Evolutionary conservation across 2,888 invertebrate genomes (phyloP).

Genomic region (Yponomeuta plumbellus): DNA sequence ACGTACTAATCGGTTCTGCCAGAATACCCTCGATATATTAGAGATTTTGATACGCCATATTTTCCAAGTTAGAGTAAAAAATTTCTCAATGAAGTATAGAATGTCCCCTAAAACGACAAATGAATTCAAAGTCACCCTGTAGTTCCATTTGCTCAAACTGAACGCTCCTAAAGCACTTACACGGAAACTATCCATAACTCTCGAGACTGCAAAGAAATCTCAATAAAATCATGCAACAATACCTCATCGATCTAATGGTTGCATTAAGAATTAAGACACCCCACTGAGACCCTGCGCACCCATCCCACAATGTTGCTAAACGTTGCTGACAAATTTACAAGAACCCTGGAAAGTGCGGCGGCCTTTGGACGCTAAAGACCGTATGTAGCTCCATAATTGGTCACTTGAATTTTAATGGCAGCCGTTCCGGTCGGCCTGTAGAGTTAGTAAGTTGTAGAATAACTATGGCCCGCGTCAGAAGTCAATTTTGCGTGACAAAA

Average conservation of each 20-base stretch:
- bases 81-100: too few relatives aligned
- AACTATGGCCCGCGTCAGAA: background rate
- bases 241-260: background rate
- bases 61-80: too few relatives aligned
- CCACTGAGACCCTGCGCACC: conserved; percentile 37
- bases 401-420: conserved; percentile 65
- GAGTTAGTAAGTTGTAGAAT: conserved; percentile 33
- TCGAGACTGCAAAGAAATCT: background rate
- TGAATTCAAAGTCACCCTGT: too few relatives aligned
- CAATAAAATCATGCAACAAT: background rate
- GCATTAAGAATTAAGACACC: conserved; percentile 19
- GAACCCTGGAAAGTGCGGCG: conserved; percentile 33
- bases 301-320: conserved; percentile 57
- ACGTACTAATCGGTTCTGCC: too few relatives aligned
- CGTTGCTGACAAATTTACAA: conserved; percentile 34
- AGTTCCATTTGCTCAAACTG: too few relatives aligned
- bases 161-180: too few relatives aligned
- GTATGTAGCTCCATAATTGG: conserved; percentile 61
- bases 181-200: background rate
- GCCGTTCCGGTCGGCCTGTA: conserved; percentile 50
- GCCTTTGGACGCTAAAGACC: conserved; percentile 42
- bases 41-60: too few relatives aligned
- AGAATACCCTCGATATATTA: too few relatives aligned
- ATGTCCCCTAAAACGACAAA: too few relatives aligned
- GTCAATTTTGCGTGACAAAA: too few relatives aligned